These are phyloP conservation scores for Timandra comae DNA, from an alignment of 2,888 invertebrate genomes.

Conservation along the genomic window DNA sequence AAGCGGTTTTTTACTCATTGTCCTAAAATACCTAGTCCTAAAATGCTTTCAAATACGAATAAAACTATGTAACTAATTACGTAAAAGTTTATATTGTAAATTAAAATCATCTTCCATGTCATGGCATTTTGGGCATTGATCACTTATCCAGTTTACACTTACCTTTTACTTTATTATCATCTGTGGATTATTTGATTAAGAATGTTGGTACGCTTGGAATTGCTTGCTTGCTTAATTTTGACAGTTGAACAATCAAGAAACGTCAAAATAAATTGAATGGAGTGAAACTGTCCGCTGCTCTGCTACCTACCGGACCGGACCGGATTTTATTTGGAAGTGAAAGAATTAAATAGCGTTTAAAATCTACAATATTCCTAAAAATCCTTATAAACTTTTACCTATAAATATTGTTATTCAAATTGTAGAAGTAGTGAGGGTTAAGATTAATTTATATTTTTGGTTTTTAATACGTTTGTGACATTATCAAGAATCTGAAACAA, in stretches of 20 bases:
- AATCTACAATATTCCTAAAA: slow-evolving; percentile 55
- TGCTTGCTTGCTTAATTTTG: too few species aligned
- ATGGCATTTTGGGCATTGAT: too few species aligned
- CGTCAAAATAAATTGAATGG: slow-evolving; percentile 53
- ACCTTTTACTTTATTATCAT: too few species aligned
- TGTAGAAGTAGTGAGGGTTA: slow-evolving; percentile 40
- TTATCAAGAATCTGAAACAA: slow-evolving; percentile 40
- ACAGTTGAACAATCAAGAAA: slow-evolving; percentile 32
- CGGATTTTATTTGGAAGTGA: slow-evolving; percentile 54
- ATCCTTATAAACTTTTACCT: slow-evolving; percentile 48
- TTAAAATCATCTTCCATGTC: too few species aligned
- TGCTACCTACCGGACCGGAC: slow-evolving; percentile 26
- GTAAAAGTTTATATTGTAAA: too few species aligned
- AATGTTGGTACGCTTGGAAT: slow-evolving; percentile 29
- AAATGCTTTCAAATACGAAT: too few species aligned
- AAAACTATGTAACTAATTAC: too few species aligned
- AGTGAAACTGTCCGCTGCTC: slow-evolving; percentile 46
- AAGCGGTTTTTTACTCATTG: too few species aligned
- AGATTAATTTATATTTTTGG: slow-evolving; percentile 52
- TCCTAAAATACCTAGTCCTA: too few species aligned
- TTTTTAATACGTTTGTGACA: slow-evolving; percentile 43
- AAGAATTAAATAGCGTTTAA: slow-evolving; percentile 40
- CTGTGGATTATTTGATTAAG: slow-evolving; percentile 6
- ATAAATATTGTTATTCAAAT: slow-evolving; percentile 38
- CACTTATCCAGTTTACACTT: too few species aligned